Conservation (phyloP, 2,888 invertebrate genomes). For the Drosophila ezoana region DNA sequence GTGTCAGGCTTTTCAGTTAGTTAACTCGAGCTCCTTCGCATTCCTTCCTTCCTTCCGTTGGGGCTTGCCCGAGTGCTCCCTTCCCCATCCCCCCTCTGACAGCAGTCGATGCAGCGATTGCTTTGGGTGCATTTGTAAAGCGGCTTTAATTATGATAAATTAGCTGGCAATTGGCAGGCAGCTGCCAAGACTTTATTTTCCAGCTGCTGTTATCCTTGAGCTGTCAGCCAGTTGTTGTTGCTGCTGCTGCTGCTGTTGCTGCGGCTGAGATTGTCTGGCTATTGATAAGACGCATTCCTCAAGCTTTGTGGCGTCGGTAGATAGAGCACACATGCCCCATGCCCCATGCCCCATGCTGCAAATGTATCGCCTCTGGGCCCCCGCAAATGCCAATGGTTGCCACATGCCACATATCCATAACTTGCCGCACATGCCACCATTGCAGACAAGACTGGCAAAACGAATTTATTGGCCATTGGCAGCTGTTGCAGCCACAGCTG, state of each 20-base stretch:
- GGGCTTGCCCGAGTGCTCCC: not conserved
- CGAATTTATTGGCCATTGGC: conserved; percentile 60
- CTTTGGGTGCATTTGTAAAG: conserved; percentile 37
- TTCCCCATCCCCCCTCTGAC: not conserved
- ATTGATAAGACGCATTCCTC: conserved; percentile 71
- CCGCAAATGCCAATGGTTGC: conserved; percentile 22
- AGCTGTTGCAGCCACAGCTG: conserved; percentile 27
- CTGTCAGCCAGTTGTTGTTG: conserved; percentile 57
- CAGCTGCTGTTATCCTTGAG: conserved; percentile 66
- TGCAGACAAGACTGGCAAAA: conserved; percentile 27
- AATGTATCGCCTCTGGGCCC: not conserved
- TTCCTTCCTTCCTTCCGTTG: conserved; percentile 11
- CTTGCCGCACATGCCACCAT: conserved; percentile 44
- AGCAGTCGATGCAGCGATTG: conserved; percentile 1
- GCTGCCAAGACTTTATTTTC: conserved; percentile 23
- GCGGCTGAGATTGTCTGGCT: conserved; percentile 57
- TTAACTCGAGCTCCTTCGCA: conserved; percentile 34
- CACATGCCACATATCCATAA: conserved; percentile 51
- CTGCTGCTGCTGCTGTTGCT: conserved; percentile 19
- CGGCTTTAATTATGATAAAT: conserved; percentile 74
- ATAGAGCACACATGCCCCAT: conserved; percentile 25
- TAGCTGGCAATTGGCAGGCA: conserved; percentile 45
- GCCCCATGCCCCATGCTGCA: not conserved
- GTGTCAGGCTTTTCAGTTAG: conserved; percentile 69
- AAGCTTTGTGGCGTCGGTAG: conserved; percentile 54